Evolutionary conservation across 30 jellyfish, hydroid and myxozoan species (phyloP).

Genomic region (Cassiopea andromeda): DNA sequence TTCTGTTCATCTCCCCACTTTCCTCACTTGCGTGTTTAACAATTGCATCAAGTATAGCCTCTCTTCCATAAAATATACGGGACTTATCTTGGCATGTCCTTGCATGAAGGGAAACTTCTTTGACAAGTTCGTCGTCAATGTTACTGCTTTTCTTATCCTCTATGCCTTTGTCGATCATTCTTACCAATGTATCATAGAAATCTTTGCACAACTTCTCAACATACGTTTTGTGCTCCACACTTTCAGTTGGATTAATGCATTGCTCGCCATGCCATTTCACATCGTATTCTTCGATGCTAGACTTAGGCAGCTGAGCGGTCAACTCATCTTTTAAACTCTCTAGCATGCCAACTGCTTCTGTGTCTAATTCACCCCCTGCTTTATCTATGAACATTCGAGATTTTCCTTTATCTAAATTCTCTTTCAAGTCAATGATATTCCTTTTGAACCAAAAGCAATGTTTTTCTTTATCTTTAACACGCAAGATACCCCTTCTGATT

Average conservation of each 20-base stretch:
- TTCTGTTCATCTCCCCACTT: conserved; percentile 18
- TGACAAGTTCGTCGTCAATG: conserved; percentile 72
- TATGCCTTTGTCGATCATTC: conserved; percentile 81
- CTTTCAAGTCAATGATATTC: conserved; percentile 65
- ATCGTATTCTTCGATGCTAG: conserved; percentile 54
- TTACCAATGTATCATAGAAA: conserved; percentile 57
- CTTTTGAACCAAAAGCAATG: conserved; percentile 94
- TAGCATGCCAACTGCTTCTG: conserved; percentile 66
- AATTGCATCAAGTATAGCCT: conserved; percentile 64
- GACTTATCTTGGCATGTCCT: conserved; percentile 80
- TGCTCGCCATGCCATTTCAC: conserved; percentile 79
- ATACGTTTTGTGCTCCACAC: conserved; percentile 56
- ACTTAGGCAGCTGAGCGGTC: conserved; percentile 36
- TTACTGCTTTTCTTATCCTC: conserved; percentile 66
- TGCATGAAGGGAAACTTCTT: conserved; percentile 82
- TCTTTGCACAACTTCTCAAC: conserved; percentile 72
- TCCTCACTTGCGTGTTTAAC: conserved; percentile 39
- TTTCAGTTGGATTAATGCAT: conserved; percentile 63
- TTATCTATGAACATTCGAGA: conserved; percentile 83
- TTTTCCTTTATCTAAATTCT: conserved; percentile 41
- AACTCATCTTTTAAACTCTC: conserved; percentile 52
- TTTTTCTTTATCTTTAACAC: conserved; percentile 54
- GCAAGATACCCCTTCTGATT: conserved; percentile 74
- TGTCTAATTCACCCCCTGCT: conserved; percentile 61
- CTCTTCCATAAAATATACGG: conserved; percentile 83